Percentiles rank a stretch among this genome's conserved stretches.
These are phyloP conservation scores for Aptenodytes forsteri DNA, from an alignment of 2,113 vertebrate species.

Conservation along the genomic window DNA sequence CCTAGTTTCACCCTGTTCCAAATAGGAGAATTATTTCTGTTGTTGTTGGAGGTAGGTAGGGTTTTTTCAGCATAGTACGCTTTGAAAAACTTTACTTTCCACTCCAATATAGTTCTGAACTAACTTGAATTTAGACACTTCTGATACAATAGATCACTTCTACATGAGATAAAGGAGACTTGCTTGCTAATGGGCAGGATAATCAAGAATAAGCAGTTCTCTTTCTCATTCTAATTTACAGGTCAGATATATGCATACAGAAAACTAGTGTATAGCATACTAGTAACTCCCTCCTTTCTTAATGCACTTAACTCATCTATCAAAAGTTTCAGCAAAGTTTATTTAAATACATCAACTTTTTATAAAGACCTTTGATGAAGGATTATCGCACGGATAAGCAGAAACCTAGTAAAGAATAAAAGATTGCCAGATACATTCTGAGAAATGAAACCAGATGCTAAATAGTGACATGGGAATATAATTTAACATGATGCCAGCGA, in stretches of 20 bases:
- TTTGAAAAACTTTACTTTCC: background rate
- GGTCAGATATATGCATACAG: background rate
- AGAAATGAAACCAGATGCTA: background rate
- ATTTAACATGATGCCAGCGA: background rate
- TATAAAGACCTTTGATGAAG: background rate
- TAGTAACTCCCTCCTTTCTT: background rate
- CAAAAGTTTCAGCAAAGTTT: background rate
- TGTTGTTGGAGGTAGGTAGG: background rate
- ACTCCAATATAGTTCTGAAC: background rate
- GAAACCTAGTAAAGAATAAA: background rate
- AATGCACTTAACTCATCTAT: background rate
- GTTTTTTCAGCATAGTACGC: background rate
- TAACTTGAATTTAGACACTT: background rate
- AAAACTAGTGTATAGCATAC: background rate
- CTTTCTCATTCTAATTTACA: background rate
- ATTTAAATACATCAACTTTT: background rate
- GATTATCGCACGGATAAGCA: background rate
- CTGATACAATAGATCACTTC: background rate
- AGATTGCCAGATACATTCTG: background rate
- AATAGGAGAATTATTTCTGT: background rate
- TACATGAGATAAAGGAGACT: background rate
- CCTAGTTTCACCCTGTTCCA: background rate
- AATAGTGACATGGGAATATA: background rate
- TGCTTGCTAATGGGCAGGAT: background rate
- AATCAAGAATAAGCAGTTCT: background rate